Conservation (phyloP, 2,113 vertebrate species). For the Cinclus cinclus region DNA sequence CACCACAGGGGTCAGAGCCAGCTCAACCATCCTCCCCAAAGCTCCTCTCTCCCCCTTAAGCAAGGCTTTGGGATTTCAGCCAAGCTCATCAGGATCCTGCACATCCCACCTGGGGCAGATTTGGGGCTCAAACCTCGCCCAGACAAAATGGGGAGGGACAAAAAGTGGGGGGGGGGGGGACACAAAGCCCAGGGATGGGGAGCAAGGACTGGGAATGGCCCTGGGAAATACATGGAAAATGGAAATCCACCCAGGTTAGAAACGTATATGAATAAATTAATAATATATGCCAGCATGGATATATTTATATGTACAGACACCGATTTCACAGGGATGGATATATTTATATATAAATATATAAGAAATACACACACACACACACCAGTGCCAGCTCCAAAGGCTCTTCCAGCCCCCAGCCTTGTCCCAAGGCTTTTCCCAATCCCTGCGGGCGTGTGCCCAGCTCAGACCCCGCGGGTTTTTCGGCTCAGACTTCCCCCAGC, state of each 20-base stretch:
- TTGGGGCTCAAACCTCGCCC: not conserved
- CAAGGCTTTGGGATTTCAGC: accelerated
- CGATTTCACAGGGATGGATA: accelerated
- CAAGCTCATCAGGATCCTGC: accelerated
- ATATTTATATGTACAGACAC: accelerated
- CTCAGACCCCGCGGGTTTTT: not conserved
- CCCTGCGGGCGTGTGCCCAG: not conserved
- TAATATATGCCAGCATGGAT: accelerated
- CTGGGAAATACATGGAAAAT: not conserved
- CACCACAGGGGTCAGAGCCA: accelerated
- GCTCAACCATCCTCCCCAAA: accelerated
- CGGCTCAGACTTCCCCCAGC: not conserved
- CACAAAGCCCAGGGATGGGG: not conserved
- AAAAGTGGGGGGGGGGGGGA: not conserved
- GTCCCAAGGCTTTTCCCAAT: no score
- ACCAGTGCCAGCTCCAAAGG: accelerated
- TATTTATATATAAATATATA: accelerated
- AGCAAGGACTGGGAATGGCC: not conserved
- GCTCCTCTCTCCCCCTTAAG: not conserved
- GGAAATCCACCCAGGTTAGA: accelerated
- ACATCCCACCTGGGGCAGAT: not conserved
- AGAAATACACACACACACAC: accelerated
- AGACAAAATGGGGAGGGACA: not conserved
- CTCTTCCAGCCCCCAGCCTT: not conserved
- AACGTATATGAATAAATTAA: accelerated